phyloP scores from a whole-genome alignment of 2,113 vertebrate genomes.

The Octodon degus region DNA sequence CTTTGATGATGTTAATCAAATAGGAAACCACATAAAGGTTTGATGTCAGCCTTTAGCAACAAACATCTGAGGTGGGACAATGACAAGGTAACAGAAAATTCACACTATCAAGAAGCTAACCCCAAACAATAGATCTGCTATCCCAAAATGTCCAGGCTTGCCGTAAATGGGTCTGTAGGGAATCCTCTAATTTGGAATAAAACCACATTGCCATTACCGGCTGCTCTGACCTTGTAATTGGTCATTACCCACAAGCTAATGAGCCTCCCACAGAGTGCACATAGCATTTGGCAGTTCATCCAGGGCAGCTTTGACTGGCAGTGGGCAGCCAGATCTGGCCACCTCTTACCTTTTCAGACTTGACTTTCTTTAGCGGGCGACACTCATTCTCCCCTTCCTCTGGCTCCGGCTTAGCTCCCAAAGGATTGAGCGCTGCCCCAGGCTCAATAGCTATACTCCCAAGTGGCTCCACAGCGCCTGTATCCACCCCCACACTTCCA shows the following conservation, averaged over 20 bases:
- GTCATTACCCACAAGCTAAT: constrained; percentile 76
- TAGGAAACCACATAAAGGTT: neutral
- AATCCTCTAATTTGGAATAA: constrained; percentile 75
- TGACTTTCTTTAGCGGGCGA: constrained; percentile 96
- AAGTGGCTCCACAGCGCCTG: constrained; percentile 93
- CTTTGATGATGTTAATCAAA: constrained; percentile 49
- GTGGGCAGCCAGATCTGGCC: constrained; percentile 59
- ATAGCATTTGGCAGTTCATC: constrained; percentile 62
- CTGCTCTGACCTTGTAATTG: constrained; percentile 76
- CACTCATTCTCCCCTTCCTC: constrained; percentile 96
- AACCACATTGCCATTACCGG: constrained; percentile 74
- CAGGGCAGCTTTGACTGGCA: constrained; percentile 65
- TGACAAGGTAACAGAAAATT: constrained; percentile 57
- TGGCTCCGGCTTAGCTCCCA: constrained; percentile 95
- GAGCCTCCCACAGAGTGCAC: constrained; percentile 69
- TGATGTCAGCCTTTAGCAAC: constrained; percentile 43
- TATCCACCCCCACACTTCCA: constrained; percentile 91
- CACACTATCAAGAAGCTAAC: constrained; percentile 46
- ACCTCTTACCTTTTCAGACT: constrained; percentile 96
- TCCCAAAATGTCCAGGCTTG: constrained; percentile 60
- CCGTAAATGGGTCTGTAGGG: constrained; percentile 62
- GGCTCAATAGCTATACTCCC: constrained; percentile 97
- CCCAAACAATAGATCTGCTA: constrained; percentile 43
- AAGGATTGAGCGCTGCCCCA: constrained; percentile 93
- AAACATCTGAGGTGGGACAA: constrained; percentile 43